These are phyloP conservation scores for Cacoxenus indagator DNA, from an alignment of 2,888 invertebrate genomes.

Conservation along the genomic window DNA sequence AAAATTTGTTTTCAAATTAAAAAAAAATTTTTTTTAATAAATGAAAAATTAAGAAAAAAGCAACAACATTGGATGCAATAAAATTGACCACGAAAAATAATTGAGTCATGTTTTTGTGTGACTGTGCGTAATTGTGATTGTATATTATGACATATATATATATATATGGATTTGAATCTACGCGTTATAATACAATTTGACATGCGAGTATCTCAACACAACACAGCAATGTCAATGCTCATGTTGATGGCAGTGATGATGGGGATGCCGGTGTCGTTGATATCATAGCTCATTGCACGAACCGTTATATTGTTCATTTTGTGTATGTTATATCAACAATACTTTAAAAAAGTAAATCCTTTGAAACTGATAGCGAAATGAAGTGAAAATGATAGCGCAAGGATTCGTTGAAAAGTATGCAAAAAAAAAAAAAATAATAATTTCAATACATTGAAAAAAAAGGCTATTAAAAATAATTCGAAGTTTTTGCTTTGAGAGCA, in stretches of 20 bases:
- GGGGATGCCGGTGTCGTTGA: background rate
- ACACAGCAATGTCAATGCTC: background rate
- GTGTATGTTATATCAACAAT: background rate
- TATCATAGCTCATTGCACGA: background rate
- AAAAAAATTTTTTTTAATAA: background rate
- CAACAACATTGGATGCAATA: background rate
- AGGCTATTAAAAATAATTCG: too few species aligned
- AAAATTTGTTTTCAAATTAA: background rate
- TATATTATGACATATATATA: background rate
- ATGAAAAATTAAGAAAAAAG: background rate
- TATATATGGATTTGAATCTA: background rate
- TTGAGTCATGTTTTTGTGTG: background rate
- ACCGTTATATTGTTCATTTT: background rate
- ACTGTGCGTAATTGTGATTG: background rate
- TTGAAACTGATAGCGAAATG: background rate
- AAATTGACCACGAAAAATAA: slow-evolving; percentile 4
- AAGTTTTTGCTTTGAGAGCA: too few species aligned
- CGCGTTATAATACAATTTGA: background rate
- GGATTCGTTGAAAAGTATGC: background rate
- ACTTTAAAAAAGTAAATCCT: background rate
- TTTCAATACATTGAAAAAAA: background rate
- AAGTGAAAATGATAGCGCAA: background rate
- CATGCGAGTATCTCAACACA: background rate
- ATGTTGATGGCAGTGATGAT: background rate
- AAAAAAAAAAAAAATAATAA: too few species aligned